A percentile compares a stretch with the other conserved stretches of the same genome.
These are phyloP conservation scores for Mesoligia furuncula DNA, from an alignment of 2,888 invertebrate species.

Conservation along the genomic window DNA sequence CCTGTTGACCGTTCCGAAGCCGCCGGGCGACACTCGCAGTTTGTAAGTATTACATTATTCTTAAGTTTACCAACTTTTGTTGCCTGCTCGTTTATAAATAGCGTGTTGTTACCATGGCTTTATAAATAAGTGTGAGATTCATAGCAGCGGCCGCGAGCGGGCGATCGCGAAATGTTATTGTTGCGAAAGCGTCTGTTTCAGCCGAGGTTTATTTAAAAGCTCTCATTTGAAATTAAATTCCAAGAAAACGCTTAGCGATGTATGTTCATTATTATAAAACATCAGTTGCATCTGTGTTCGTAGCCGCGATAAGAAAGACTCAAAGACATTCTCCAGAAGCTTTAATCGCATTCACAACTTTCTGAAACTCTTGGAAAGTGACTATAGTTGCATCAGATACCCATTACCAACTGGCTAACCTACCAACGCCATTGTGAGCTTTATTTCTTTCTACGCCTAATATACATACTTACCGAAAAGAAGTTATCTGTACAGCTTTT, in stretches of 20 bases:
- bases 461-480: not conserved
- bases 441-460: not conserved
- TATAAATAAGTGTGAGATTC: conserved; percentile 71
- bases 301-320: not conserved
- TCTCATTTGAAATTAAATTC: conserved; percentile 34
- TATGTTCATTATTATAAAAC: conserved; percentile 8
- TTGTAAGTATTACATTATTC: conserved; percentile 78
- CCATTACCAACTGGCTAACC: not conserved
- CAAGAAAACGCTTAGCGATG: conserved; percentile 49
- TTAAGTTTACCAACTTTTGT: conserved; percentile 57
- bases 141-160: conserved; percentile 62
- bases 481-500: not conserved
- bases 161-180: conserved; percentile 72
- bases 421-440: conserved; percentile 5
- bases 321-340: conserved; percentile 3
- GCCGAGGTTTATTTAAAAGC: conserved; percentile 58
- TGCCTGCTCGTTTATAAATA: conserved; percentile 61
- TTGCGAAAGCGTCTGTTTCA: conserved; percentile 73
- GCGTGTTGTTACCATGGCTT: conserved; percentile 62
- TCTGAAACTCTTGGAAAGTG: not conserved
- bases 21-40: conserved; percentile 79
- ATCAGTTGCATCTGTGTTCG: conserved; percentile 4
- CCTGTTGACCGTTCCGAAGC: conserved; percentile 77
- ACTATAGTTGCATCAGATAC: not conserved
- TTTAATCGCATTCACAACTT: conserved; percentile 32